Conservation (phyloP, 2,113 vertebrate genomes). For the Ammospiza nelsoni region DNA sequence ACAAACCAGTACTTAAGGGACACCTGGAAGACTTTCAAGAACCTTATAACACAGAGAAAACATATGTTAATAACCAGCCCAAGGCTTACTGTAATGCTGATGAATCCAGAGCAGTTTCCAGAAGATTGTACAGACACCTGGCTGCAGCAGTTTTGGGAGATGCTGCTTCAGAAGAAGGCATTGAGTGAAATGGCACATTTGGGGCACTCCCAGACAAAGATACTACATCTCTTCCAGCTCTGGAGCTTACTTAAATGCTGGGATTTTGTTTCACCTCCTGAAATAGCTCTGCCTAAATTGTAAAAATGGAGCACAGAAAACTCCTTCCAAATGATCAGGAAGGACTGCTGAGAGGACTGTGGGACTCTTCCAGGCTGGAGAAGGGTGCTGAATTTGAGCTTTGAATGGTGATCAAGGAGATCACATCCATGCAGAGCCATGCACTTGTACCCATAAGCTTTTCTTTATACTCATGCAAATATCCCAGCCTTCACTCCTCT, state of each 20-base stretch:
- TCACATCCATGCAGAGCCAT: background rate
- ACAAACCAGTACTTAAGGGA: background rate
- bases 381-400: background rate
- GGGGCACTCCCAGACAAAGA: background rate
- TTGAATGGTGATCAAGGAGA: background rate
- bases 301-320: background rate
- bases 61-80: background rate
- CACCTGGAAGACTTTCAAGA: background rate
- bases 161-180: background rate
- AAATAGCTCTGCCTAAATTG: background rate
- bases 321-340: background rate
- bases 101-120: background rate
- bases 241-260: background rate
- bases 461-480: background rate
- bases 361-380: background rate
- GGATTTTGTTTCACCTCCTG: background rate
- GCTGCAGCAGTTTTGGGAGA: background rate
- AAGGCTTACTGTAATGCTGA: background rate
- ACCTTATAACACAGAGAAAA: background rate
- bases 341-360: background rate
- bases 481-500: background rate
- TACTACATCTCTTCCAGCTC: background rate
- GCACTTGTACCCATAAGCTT: background rate
- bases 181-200: background rate
- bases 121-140: background rate